Evolutionary conservation across 1,140 invertebrate species (phyloP).

Genomic region (Zaprionus ghesquierei): DNA sequence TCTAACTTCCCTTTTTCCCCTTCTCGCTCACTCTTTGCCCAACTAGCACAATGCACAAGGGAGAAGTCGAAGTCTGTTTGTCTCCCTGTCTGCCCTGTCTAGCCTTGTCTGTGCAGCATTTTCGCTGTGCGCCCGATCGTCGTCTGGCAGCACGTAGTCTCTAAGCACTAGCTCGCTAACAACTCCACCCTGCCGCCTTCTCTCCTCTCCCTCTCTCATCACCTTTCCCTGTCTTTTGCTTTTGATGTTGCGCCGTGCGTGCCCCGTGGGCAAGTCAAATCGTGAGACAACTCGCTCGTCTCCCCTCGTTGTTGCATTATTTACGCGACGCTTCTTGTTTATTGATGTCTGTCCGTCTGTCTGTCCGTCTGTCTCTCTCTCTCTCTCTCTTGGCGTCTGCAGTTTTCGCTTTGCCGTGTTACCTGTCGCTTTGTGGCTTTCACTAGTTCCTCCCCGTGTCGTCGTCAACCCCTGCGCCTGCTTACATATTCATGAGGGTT

Average conservation of each 20-base stretch:
- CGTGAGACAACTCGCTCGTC: conserved; percentile 20
- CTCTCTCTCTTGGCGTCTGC: conserved; percentile 24
- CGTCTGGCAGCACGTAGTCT: conserved; percentile 60
- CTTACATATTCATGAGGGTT: conserved; percentile 82
- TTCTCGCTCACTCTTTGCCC: neutral
- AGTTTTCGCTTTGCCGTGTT: conserved; percentile 44
- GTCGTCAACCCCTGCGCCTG: conserved; percentile 42
- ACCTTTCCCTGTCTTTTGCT: conserved; percentile 11
- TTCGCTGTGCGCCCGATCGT: conserved; percentile 15
- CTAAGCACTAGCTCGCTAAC: conserved; percentile 27
- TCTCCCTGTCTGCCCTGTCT: neutral
- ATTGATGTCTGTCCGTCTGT: conserved; percentile 75
- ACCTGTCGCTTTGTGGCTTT: conserved; percentile 64
- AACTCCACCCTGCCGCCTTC: neutral
- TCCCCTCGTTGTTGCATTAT: conserved; percentile 63
- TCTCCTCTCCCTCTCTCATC: neutral
- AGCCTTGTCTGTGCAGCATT: conserved; percentile 8
- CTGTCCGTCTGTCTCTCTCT: conserved; percentile 13
- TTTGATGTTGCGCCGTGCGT: conserved; percentile 52
- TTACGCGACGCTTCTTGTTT: conserved; percentile 78
- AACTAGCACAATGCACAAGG: conserved; percentile 48
- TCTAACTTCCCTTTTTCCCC: neutral
- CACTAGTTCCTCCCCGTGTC: conserved; percentile 26
- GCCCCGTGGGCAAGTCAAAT: conserved; percentile 43
- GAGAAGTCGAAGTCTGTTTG: conserved; percentile 26